These are phyloP conservation scores for Tyrannus savana DNA, from an alignment of 2,113 vertebrate species.

Conservation along the genomic window DNA sequence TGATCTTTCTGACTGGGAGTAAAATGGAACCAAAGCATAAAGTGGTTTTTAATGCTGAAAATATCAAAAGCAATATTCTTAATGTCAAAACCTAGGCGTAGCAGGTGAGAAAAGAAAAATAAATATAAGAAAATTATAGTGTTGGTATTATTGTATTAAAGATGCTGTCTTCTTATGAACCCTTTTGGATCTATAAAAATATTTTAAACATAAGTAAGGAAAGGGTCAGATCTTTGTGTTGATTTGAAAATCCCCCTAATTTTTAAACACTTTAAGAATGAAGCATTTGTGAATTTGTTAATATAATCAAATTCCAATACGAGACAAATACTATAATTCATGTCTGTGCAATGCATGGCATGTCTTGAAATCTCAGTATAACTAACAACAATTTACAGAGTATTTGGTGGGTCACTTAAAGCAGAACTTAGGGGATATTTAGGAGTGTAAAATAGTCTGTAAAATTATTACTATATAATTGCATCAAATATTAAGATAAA, in stretches of 20 bases:
- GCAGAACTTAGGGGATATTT: background rate
- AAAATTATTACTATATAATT: background rate
- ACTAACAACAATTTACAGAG: background rate
- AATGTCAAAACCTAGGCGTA: slow-evolving; percentile 75
- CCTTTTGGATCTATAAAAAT: background rate
- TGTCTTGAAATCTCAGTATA: background rate
- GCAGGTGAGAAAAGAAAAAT: slow-evolving; percentile 75
- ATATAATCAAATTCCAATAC: background rate
- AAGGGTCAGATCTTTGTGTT: background rate
- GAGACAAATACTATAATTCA: background rate
- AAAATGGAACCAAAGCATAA: slow-evolving; percentile 83
- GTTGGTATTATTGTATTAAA: slow-evolving; percentile 57
- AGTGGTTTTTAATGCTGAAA: slow-evolving; percentile 81
- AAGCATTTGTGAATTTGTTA: background rate
- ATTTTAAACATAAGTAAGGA: background rate
- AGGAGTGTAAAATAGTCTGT: background rate
- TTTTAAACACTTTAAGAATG: background rate
- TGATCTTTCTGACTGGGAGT: slow-evolving; percentile 86
- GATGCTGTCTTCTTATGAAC: background rate
- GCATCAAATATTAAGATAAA: background rate
- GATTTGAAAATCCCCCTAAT: background rate
- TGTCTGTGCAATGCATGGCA: background rate
- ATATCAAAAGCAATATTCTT: slow-evolving; percentile 82
- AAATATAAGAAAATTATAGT: slow-evolving; percentile 68
- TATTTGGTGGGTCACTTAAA: background rate